phyloP scores from a whole-genome alignment of 2,888 invertebrate species.

The Epirrhoe tristata region DNA sequence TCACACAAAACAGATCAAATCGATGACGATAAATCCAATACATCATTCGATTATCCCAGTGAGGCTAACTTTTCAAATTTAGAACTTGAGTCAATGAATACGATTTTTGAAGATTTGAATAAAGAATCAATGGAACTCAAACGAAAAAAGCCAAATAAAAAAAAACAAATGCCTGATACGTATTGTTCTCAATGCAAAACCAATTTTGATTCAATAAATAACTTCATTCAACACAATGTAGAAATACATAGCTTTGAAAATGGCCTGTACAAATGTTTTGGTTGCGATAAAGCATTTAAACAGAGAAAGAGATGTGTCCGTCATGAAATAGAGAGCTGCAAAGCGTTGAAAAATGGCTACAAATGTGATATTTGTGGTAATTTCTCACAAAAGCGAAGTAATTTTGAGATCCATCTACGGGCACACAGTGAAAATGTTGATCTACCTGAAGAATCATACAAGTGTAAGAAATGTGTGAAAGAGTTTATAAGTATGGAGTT shows the following conservation, averaged over 20 bases:
- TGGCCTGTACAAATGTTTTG: conserved; percentile 69
- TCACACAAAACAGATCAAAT: conserved; percentile 2
- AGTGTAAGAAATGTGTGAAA: conserved; percentile 65
- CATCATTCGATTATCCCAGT: not conserved
- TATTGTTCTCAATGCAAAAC: conserved; percentile 69
- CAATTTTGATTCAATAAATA: conserved; percentile 56
- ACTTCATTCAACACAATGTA: conserved; percentile 59
- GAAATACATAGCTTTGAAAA: conserved; percentile 63
- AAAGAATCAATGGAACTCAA: conserved; percentile 19
- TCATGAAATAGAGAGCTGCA: conserved; percentile 71
- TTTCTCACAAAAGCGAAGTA: conserved; percentile 62
- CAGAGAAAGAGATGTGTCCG: conserved; percentile 59
- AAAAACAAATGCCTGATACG: conserved; percentile 53
- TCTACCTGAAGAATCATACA: conserved; percentile 64
- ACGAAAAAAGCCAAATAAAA: conserved; percentile 46
- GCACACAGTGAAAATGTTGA: conserved; percentile 62
- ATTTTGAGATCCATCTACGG: conserved; percentile 67
- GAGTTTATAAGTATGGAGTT: conserved; percentile 61
- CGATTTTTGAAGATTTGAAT: conserved; percentile 32
- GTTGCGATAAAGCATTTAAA: conserved; percentile 70
- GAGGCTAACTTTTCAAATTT: conserved; percentile 30
- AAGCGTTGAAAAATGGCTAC: conserved; percentile 69
- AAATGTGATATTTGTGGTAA: conserved; percentile 66
- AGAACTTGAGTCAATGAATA: conserved; percentile 12
- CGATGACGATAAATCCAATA: not conserved